Evolutionary conservation across 2,113 vertebrate species (phyloP).

Genomic region (Gobius niger): DNA sequence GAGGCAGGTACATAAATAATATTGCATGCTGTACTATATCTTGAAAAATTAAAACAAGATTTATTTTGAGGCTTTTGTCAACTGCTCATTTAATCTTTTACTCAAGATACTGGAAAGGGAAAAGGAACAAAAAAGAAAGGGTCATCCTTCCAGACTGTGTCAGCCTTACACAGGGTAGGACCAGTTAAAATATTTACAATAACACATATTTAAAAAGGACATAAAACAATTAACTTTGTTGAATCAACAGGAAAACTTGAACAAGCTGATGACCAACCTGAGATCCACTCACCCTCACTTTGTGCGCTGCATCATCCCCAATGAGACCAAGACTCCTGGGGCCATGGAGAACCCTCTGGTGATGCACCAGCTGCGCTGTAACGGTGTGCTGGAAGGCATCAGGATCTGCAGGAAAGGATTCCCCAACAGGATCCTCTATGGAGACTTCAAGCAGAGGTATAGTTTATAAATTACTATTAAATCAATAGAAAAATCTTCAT

Average conservation of each 20-base stretch:
- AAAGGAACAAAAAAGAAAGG: conserved; percentile 87
- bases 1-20: conserved; percentile 72
- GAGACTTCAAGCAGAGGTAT: conserved; percentile 84
- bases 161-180: conserved; percentile 86
- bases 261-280: conserved; percentile 90
- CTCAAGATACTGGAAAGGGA: conserved; percentile 23
- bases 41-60: background rate
- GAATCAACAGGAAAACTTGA: conserved; percentile 83
- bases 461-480: background rate
- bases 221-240: background rate
- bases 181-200: background rate
- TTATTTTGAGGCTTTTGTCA: background rate
- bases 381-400: conserved; percentile 86
- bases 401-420: conserved; percentile 85
- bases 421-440: conserved; percentile 83
- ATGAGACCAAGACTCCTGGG: conserved; percentile 84
- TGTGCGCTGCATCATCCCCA: conserved; percentile 87
- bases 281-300: conserved; percentile 88
- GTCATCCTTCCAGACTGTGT: conserved; percentile 91
- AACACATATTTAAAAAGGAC: background rate
- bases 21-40: conserved; percentile 18
- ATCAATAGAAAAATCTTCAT: background rate
- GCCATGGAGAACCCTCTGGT: conserved; percentile 86
- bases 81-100: conserved; percentile 1
- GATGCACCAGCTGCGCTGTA: conserved; percentile 90